phyloP scores from a whole-genome alignment of 2,113 vertebrate genomes.

The Zosterops japonicus region DNA sequence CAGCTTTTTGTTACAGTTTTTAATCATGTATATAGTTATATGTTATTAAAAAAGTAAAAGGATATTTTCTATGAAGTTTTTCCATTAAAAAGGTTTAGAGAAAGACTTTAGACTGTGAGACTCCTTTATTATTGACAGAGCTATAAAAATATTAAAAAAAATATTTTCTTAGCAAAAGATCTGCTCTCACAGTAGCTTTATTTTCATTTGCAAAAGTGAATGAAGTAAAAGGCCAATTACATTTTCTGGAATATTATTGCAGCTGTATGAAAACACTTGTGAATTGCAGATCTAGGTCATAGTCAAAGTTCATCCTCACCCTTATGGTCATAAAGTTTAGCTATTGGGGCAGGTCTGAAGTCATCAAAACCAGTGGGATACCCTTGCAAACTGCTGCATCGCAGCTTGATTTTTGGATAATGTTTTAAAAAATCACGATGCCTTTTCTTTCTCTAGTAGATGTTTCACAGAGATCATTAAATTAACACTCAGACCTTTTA shows the following conservation, averaged over 20 bases:
- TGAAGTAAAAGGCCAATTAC: slow-evolving; percentile 40
- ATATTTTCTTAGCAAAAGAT: slow-evolving; percentile 55
- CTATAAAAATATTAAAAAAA: slow-evolving; percentile 23
- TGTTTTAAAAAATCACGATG: not conserved
- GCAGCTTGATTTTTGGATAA: slow-evolving; percentile 33
- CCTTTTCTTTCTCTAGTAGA: not conserved
- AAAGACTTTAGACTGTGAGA: slow-evolving; percentile 61
- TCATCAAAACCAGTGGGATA: not conserved
- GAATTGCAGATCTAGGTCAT: slow-evolving; percentile 47
- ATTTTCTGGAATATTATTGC: slow-evolving; percentile 50
- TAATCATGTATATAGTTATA: slow-evolving; percentile 84
- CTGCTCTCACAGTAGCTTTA: slow-evolving; percentile 55
- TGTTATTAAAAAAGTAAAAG: slow-evolving; percentile 82
- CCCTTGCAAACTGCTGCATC: slow-evolving; percentile 2
- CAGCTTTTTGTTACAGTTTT: slow-evolving; percentile 74
- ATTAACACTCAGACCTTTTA: not conserved
- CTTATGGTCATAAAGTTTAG: slow-evolving; percentile 28
- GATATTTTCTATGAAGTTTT: slow-evolving; percentile 76
- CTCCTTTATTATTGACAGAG: slow-evolving; percentile 53
- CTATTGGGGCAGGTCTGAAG: slow-evolving; percentile 23
- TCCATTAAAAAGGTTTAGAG: slow-evolving; percentile 77
- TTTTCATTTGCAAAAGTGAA: slow-evolving; percentile 66
- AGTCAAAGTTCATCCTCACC: slow-evolving; percentile 35
- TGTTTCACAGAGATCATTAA: not conserved
- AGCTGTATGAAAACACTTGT: slow-evolving; percentile 57